A percentile compares a stretch with the other conserved stretches of the same genome.
Conservation (phyloP, 2,888 invertebrate species). For the Noctua janthina region DNA sequence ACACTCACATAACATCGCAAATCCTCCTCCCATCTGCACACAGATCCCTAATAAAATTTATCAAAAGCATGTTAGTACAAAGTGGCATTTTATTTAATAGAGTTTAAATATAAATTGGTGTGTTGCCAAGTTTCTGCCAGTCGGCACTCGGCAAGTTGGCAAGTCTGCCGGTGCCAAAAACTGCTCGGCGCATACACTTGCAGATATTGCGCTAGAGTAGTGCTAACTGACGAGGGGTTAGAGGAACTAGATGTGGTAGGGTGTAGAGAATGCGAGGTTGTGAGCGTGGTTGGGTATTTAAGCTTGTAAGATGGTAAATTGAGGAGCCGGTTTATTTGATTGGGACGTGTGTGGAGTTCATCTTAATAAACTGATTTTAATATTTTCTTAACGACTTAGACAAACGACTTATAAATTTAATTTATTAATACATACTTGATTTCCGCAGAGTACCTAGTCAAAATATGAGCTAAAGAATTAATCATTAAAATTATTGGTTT, state of each 20-base stretch:
- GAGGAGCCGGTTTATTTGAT: background rate
- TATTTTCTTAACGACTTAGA: background rate
- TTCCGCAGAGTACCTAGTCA: background rate
- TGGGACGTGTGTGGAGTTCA: background rate
- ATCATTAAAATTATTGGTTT: background rate
- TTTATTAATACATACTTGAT: background rate
- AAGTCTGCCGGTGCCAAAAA: conserved; percentile 77
- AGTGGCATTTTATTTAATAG: conserved; percentile 79
- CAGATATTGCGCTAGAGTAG: conserved; percentile 76
- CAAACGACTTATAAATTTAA: background rate
- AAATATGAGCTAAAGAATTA: background rate
- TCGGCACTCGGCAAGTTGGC: conserved; percentile 63
- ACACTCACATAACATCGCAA: background rate
- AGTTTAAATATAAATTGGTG: conserved; percentile 80
- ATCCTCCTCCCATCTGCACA: conserved; percentile 12
- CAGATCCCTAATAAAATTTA: conserved; percentile 68
- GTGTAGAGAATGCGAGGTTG: background rate
- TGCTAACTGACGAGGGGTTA: conserved; percentile 48
- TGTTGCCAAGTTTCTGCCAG: conserved; percentile 72
- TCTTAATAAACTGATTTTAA: background rate
- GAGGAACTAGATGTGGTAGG: conserved; percentile 54
- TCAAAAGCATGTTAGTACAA: conserved; percentile 71
- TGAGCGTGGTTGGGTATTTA: conserved; percentile 20
- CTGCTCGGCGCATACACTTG: conserved; percentile 71
- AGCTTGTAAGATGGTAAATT: background rate